These are phyloP conservation scores for Microctonus hyperodae DNA, from an alignment of 2,888 invertebrate genomes.

Conservation along the genomic window DNA sequence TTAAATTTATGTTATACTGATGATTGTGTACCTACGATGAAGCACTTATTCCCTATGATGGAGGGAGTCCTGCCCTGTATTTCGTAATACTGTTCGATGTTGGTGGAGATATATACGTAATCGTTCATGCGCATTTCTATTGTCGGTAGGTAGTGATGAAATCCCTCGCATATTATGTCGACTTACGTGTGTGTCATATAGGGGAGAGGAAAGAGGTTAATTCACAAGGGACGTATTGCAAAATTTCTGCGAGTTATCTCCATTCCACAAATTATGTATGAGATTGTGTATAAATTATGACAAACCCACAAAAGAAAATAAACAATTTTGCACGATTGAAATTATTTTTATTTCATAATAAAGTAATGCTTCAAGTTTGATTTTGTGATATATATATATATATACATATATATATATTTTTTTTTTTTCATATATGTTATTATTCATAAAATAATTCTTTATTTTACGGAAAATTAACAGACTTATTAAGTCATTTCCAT, in stretches of 20 bases:
- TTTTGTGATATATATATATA: too few species aligned
- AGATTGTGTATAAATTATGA: neutral
- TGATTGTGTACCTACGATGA: slow-evolving; percentile 17
- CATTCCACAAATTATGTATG: neutral
- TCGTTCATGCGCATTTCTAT: slow-evolving; percentile 60
- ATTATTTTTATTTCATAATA: neutral
- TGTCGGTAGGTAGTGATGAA: slow-evolving; percentile 48
- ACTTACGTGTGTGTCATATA: slow-evolving; percentile 26
- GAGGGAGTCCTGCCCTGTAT: slow-evolving; percentile 50
- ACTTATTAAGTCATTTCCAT: too few species aligned
- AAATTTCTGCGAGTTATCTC: slow-evolving; percentile 16
- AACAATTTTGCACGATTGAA: neutral
- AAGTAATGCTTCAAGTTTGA: too few species aligned
- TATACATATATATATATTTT: too few species aligned
- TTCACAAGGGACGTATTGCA: slow-evolving; percentile 22
- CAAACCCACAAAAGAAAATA: neutral
- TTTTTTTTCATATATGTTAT: too few species aligned
- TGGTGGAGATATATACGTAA: slow-evolving; percentile 51
- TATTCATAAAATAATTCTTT: too few species aligned
- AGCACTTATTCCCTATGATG: slow-evolving; percentile 25
- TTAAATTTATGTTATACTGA: slow-evolving; percentile 1
- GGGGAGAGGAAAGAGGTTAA: neutral
- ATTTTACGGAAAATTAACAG: too few species aligned
- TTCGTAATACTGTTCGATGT: slow-evolving; percentile 50
- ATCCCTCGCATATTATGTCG: slow-evolving; percentile 30